phyloP scores from a whole-genome alignment of 1,140 invertebrate species.

The Camponotus pennsylvanicus region DNA sequence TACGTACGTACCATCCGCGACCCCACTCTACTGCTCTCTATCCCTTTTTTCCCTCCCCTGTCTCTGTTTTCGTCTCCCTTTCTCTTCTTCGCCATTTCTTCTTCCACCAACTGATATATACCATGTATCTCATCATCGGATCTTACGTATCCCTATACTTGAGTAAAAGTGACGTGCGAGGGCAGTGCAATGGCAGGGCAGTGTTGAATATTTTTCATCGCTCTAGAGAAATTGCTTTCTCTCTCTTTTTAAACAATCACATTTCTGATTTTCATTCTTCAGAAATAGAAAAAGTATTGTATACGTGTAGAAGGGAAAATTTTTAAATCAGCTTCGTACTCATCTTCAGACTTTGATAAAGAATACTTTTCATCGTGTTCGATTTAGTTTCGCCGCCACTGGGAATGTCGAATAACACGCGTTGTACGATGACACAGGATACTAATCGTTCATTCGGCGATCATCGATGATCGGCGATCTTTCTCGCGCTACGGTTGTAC shows the following conservation, averaged over 20 bases:
- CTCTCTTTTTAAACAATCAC: not conserved
- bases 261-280: not conserved
- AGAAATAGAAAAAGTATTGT: not conserved
- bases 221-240: not conserved
- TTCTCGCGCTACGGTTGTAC: conserved; percentile 48
- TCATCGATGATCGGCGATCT: conserved; percentile 69
- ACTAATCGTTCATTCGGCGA: conserved; percentile 84
- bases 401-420: conserved; percentile 16
- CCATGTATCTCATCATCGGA: conserved; percentile 13
- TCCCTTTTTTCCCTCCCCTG: conserved; percentile 58
- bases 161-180: not conserved
- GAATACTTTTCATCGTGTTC: not conserved
- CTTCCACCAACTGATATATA: conserved; percentile 32
- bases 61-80: conserved; percentile 42
- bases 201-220: not conserved
- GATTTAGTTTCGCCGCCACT: not conserved
- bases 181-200: not conserved
- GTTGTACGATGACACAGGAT: conserved; percentile 80
- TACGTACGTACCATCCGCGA: conserved; percentile 67
- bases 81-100: conserved; percentile 40
- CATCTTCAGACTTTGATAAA: not conserved
- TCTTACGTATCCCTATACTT: conserved; percentile 59
- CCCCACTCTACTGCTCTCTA: conserved; percentile 76
- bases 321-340: not conserved
- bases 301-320: not conserved